Base-by-base conservation (phyloP, 2,888 invertebrate genomes). In the Galerucella nymphaeae region DNA sequence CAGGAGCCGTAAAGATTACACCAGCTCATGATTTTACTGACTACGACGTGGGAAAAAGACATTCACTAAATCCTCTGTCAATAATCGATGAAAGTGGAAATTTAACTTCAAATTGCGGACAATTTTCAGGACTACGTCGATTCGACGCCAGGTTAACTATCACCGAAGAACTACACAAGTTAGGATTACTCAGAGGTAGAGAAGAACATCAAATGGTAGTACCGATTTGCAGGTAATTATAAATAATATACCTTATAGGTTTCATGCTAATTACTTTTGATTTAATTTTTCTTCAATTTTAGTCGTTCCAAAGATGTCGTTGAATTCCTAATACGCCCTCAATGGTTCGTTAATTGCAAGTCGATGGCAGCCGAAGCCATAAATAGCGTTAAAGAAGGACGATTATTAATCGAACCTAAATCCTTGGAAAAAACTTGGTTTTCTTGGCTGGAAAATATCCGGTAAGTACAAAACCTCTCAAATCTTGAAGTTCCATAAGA, bases 11-110 rank as follows among this genome's bases (percentile, higher is more conserved):
- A 0, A 99, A 99, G 88, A 96, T 99, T 75, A 99, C 99, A 1
- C 99, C 99, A 0, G 98, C 97, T 2, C 99, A 99, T 86, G 98
- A 99, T 86, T 94, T 93, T 48, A 96, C 96, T 83, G 99, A 99
- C 88, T 99, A 98, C 86, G 98, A 98, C 83, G 93, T 97, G 58
- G 99, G 96, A 50, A 94, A 95, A 83, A 90, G 97, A 9, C 96
- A 97, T 85, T 91, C 93, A 77, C 88, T 99, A 75, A 93, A 93
- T 0, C 94, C 95, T 84, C 90, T 98, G 77, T 96, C 93, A 50
- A 94, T 99, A 71, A 93, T 99, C 75, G 93, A 95, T 81, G 98
- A 98, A 81, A 93, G 93, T 76, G 99, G 99, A n/a, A 88, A 87
- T 70, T 93, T 99, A 82, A 90, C 93, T 73, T 91, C 92, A 42